These are phyloP conservation scores for Numenius phaeopus DNA, from an alignment of 2,797 vertebrate genomes.

Conservation along the genomic window DNA sequence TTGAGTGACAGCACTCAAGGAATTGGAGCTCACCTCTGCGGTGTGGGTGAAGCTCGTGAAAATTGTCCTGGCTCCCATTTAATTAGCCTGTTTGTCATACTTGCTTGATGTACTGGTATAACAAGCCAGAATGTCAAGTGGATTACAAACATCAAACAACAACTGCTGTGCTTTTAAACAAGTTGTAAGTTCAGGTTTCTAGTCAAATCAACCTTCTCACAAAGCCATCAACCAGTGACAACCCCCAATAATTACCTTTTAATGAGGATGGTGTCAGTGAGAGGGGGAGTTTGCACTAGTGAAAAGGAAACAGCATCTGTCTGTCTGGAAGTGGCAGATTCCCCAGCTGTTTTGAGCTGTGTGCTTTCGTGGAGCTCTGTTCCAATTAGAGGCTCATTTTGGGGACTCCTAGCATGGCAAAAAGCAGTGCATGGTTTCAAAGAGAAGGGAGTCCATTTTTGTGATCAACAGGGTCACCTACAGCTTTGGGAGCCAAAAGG, in stretches of 20 bases:
- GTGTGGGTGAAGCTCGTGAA: background rate
- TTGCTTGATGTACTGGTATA: background rate
- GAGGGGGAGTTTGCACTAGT: background rate
- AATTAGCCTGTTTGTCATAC: conserved; percentile 11
- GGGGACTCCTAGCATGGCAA: background rate
- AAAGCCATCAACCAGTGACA: background rate
- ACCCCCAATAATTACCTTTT: background rate
- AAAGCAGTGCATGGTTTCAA: background rate
- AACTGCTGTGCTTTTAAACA: background rate
- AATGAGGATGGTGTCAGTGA: background rate
- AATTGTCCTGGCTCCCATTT: background rate
- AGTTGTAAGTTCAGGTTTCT: background rate
- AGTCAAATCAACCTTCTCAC: background rate
- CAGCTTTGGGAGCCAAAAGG: background rate
- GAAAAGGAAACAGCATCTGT: background rate
- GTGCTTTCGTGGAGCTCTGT: background rate
- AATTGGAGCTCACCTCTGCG: background rate
- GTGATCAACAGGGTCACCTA: fast-evolving
- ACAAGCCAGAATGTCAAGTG: background rate
- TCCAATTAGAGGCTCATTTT: background rate
- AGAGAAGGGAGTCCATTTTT: background rate
- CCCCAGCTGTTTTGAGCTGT: background rate
- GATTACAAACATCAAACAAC: conserved; percentile 1
- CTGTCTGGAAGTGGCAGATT: background rate
- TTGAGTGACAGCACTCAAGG: background rate